Base-by-base conservation (phyloP, 2,113 vertebrate genomes). In the Varanus komodoensis region DNA sequence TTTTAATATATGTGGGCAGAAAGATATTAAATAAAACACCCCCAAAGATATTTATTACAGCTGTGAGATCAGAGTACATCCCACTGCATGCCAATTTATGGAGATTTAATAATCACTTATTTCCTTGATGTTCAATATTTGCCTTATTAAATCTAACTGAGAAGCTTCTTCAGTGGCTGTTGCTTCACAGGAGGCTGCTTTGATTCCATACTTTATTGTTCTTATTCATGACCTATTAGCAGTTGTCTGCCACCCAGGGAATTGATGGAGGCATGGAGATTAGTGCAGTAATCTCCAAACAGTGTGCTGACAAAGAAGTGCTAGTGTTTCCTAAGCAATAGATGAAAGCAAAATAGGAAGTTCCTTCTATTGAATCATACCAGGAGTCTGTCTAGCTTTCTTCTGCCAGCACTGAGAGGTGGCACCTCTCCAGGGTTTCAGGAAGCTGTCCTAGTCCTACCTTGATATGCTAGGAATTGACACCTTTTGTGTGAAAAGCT, bases 11-110 rank as follows among this genome's bases (percentile, higher is more conserved):
- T 89, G 61, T 93, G 96, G 95, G 96, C 94, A 97, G 90, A 86
- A 78, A 21, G n/a, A 94, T 95, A 95, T 97, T 96, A 97, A 95
- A 95, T 93, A 96, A 90, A 96, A 96, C 4, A 92, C 91, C 87
- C 82, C 90, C 93, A 95, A 93, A 94, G 91, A 92, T 81, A 93
- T 92, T 94, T 93, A 96, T 97, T 95, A 71, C 57, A 19, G 91
- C 2, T 17, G 78, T 92, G 89, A 94, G 88, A 90, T 80, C 89
- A 92, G 87, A 78, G 67, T 68, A 23, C 86, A 90, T 89, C 86
- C 82, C 87, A 87, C 88, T 68, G 73, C 44, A 3, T 61, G 12
- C 0, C 52, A 75, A 86, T 93, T 94, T 91, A 88, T 68, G 88
- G 93, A 85, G 90, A 94, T 96, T 95, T 95, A 95, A 96, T 94